A percentile compares a stretch with the other conserved stretches of the same genome.
phyloP scores from a whole-genome alignment of 2,888 invertebrate species.

The Harmothoe impar region DNA sequence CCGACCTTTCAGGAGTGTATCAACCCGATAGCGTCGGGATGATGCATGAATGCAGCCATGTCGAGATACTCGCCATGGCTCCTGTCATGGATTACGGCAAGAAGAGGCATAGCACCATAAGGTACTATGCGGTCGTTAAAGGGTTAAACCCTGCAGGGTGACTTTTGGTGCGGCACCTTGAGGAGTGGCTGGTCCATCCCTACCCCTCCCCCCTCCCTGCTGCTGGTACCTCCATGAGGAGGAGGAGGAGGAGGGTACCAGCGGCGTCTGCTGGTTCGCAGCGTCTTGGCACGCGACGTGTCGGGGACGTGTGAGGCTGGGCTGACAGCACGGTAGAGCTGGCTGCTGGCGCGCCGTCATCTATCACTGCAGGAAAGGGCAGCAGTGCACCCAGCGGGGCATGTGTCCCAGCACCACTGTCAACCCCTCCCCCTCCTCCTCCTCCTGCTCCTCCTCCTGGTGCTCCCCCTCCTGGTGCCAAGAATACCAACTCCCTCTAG shows the following conservation, averaged over 20 bases:
- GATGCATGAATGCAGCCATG: no score
- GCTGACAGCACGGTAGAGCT: slow-evolving; percentile 13
- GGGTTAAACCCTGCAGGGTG: neutral
- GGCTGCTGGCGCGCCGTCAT: neutral
- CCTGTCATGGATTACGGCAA: no score
- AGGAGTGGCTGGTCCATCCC: neutral
- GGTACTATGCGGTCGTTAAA: neutral
- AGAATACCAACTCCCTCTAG: no score
- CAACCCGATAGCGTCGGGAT: no score
- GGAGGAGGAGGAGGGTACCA: neutral
- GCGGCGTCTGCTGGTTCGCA: neutral
- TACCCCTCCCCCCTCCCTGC: neutral
- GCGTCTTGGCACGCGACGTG: slow-evolving; percentile 21
- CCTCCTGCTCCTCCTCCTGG: no score
- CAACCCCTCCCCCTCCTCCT: no score
- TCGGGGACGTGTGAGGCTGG: neutral
- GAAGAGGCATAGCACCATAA: no score
- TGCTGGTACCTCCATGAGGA: neutral
- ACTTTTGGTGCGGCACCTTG: slow-evolving; percentile 51
- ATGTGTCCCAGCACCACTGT: no score
- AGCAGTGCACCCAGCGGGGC: neutral
- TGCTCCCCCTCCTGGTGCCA: no score
- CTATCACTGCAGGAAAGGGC: slow-evolving; percentile 22
- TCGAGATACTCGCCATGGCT: no score
- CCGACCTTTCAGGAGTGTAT: no score